Conservation (phyloP, 2,888 invertebrate species). For the Brachylomia viminalis region DNA sequence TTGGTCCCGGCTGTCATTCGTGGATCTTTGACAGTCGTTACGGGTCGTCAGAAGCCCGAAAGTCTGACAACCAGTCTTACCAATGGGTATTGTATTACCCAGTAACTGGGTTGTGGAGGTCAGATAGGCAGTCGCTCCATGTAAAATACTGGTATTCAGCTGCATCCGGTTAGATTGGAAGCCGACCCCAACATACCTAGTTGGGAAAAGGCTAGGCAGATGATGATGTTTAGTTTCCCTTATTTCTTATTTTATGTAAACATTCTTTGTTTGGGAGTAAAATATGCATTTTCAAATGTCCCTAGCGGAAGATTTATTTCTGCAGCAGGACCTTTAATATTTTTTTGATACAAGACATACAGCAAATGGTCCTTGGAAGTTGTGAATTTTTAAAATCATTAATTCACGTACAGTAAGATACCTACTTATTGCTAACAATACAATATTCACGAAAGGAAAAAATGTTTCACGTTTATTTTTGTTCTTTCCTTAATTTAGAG, state of each 20-base stretch:
- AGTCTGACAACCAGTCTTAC: too few species aligned
- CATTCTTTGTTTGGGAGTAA: not conserved
- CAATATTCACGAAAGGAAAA: constrained; percentile 2
- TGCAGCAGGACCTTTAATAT: not conserved
- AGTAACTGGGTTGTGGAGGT: too few species aligned
- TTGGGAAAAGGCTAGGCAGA: too few species aligned
- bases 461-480: not conserved
- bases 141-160: too few species aligned
- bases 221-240: constrained; percentile 21
- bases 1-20: too few species aligned
- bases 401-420: not conserved
- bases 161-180: too few species aligned
- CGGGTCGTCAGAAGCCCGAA: too few species aligned
- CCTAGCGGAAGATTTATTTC: not conserved
- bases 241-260: not conserved
- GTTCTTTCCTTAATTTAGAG: constrained; percentile 25
- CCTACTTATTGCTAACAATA: not conserved
- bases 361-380: not conserved
- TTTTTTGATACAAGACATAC: not conserved
- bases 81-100: too few species aligned
- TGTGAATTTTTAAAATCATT: not conserved
- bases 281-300: not conserved
- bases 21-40: too few species aligned
- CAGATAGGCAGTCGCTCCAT: too few species aligned
- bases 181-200: too few species aligned